phyloP scores from a whole-genome alignment of 2,888 invertebrate species.

The Eueremaeus valkanovi region DNA sequence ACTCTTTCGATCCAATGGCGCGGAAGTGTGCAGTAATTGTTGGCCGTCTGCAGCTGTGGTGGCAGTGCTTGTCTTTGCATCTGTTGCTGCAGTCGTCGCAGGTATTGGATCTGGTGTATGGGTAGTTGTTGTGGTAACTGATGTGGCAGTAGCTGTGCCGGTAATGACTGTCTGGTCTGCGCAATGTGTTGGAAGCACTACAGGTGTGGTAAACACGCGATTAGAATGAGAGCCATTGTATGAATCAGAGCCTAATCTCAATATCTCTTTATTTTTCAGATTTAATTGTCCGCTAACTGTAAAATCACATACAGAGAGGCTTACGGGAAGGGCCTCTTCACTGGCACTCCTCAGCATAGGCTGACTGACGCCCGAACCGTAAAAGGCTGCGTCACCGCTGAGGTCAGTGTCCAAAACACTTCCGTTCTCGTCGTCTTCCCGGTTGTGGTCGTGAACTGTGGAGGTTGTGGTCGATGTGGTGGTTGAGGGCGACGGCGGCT shows the following conservation, averaged over 20 bases:
- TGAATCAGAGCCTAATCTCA: conserved; percentile 17
- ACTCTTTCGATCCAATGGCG: conserved; percentile 38
- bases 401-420: conserved; percentile 41
- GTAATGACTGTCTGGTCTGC: conserved; percentile 35
- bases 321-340: conserved; percentile 48
- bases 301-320: conserved; percentile 40
- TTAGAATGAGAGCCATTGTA: conserved; percentile 15
- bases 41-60: conserved; percentile 26
- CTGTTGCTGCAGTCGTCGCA: conserved; percentile 17
- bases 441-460: conserved; percentile 41
- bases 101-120: conserved; percentile 33
- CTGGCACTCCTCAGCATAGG: conserved; percentile 48
- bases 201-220: conserved; percentile 17
- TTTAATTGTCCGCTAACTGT: conserved; percentile 27
- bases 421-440: conserved; percentile 46
- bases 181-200: conserved; percentile 19
- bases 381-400: conserved; percentile 35
- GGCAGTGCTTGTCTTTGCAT: conserved; percentile 26
- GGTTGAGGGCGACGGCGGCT: conserved; percentile 38
- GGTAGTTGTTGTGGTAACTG: conserved; percentile 35
- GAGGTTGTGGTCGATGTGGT: conserved; percentile 41
- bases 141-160: conserved; percentile 24
- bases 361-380: conserved; percentile 41
- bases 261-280: conserved; percentile 18
- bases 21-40: conserved; percentile 40